These are phyloP conservation scores for Misgurnus mizolepis DNA, from an alignment of 2,113 vertebrate species.

Conservation along the genomic window DNA sequence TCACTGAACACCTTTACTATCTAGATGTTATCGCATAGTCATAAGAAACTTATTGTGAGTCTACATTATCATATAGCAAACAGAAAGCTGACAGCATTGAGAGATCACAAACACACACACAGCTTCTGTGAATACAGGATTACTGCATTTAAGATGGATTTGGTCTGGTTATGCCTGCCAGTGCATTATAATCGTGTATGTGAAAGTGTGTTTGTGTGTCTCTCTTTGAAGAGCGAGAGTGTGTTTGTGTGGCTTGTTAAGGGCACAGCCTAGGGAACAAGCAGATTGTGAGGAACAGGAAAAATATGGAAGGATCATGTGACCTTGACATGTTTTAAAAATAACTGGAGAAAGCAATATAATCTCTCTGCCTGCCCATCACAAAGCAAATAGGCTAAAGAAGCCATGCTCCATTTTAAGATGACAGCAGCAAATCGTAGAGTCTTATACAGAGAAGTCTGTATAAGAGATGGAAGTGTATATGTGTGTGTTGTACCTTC, in stretches of 20 bases:
- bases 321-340: constrained; percentile 28
- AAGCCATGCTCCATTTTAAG: constrained; percentile 1
- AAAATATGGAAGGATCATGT: constrained; percentile 27
- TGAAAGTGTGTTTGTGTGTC: constrained; percentile 27
- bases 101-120: constrained; percentile 25
- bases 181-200: not conserved
- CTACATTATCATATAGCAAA: too few species aligned
- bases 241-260: constrained; percentile 7
- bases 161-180: constrained; percentile 31
- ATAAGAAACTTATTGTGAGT: not conserved
- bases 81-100: not conserved
- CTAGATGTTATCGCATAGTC: not conserved
- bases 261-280: constrained; percentile 19
- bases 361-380: constrained; percentile 7
- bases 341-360: not conserved
- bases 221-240: not conserved
- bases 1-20: not conserved
- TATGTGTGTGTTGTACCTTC: not conserved
- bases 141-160: constrained; percentile 42
- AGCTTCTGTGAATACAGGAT: constrained; percentile 14
- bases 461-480: not conserved
- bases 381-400: constrained; percentile 5
- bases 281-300: constrained; percentile 34
- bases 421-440: constrained; percentile 3
- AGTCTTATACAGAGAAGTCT: not conserved